Conservation (phyloP, 2,888 invertebrate genomes). For the Coronaproctus castanopsis region DNA sequence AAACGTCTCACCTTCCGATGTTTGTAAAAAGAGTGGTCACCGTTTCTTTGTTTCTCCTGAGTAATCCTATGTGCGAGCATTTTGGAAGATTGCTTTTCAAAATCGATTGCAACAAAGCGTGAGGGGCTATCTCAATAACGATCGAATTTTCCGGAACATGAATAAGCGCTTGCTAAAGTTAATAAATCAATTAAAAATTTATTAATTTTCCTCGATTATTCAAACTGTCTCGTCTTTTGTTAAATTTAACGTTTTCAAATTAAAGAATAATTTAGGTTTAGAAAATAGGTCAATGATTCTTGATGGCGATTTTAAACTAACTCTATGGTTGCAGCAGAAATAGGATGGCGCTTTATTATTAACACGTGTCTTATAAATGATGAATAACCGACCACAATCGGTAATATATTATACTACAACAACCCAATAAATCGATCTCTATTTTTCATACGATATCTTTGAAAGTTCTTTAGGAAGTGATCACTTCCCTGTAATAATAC, state of each 20-base stretch:
- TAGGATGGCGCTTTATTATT: too few species aligned
- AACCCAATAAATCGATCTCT: too few species aligned
- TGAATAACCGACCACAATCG: too few species aligned
- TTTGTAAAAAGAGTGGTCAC: conserved; percentile 10
- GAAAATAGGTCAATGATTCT: background rate
- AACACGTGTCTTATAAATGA: too few species aligned
- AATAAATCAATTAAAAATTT: background rate
- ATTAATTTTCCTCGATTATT: background rate
- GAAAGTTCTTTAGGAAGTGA: too few species aligned
- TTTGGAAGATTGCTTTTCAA: conserved; percentile 34
- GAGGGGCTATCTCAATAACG: conserved; percentile 40
- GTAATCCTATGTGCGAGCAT: conserved; percentile 27
- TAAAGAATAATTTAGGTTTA: too few species aligned
- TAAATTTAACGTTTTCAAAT: too few species aligned
- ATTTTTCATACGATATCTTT: too few species aligned
- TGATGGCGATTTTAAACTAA: background rate
- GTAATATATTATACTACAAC: too few species aligned
- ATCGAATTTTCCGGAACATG: conserved; percentile 37
- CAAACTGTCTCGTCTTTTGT: too few species aligned
- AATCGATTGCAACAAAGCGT: conserved; percentile 38
- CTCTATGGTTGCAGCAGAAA: background rate
- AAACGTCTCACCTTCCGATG: conserved; percentile 14
- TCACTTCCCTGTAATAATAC: too few species aligned
- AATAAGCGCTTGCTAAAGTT: conserved; percentile 33
- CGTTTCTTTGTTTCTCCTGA: conserved; percentile 11